A percentile compares a stretch with the other conserved stretches of the same genome.
Evolutionary conservation across 1,140 invertebrate species (phyloP).

Genomic region (Contarinia nasturtii): DNA sequence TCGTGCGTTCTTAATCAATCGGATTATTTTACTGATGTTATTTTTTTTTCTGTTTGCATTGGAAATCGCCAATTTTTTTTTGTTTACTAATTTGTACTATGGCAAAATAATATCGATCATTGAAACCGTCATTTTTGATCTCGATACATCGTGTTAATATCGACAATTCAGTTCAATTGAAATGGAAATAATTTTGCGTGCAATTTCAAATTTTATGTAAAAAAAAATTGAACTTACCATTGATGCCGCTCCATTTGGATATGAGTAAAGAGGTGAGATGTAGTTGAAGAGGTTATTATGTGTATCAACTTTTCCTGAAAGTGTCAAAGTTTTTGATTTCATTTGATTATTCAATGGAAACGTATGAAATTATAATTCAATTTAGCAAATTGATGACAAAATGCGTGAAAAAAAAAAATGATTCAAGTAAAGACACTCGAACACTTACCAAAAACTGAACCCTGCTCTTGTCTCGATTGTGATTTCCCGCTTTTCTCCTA

Average conservation of each 20-base stretch:
- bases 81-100: too few relatives aligned
- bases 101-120: too few relatives aligned
- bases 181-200: background rate
- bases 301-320: slow-evolving; percentile 69
- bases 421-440: slow-evolving; percentile 10
- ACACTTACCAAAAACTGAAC: slow-evolving; percentile 69
- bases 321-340: slow-evolving; percentile 8
- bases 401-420: background rate
- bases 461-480: slow-evolving; percentile 56
- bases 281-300: slow-evolving; percentile 77
- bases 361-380: too few relatives aligned
- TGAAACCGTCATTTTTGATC: too few relatives aligned
- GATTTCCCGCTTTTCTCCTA: slow-evolving; percentile 69
- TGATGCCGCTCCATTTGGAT: slow-evolving; percentile 67
- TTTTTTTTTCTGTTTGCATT: too few relatives aligned
- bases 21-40: too few relatives aligned
- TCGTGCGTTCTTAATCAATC: too few relatives aligned
- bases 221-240: slow-evolving; percentile 49
- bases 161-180: background rate
- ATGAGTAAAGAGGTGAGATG: slow-evolving; percentile 69
- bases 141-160: background rate
- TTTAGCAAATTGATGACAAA: too few relatives aligned
- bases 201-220: too few relatives aligned
- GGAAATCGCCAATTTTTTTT: too few relatives aligned
- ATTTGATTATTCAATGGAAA: too few relatives aligned